Evolutionary conservation across 1,140 invertebrate genomes (phyloP), one percentile per base, ranked within the genome.

Genomic region (Vollenhovia emeryi): DNA sequence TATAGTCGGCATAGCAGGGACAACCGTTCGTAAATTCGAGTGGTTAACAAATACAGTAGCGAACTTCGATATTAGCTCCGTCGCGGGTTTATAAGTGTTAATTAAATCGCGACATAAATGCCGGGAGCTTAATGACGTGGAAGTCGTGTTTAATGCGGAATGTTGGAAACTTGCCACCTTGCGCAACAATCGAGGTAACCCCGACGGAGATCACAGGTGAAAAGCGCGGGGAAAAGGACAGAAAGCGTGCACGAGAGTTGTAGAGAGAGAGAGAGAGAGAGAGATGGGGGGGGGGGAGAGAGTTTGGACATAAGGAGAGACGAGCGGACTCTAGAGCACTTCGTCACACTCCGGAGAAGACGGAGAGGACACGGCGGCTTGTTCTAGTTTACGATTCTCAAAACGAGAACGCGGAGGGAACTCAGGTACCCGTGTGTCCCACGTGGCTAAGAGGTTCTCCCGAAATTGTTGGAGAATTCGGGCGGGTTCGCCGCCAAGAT

Each of bases 351-450:
- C 82, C 82, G 88, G 86, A 79, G 87, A 88, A 86, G 87, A 89
- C 84, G 52, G 85, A 84, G 82, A 89, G 82, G 79, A 84, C 76
- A 85, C 74, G 79, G 84, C 84, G 86, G 87, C 89, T 92, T 88
- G 92, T 87, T 93, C 90, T 92, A 93, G 89, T 93, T 93, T 93
- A 91, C 87, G 91, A 85, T 89, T 90, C 88, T 91, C 64, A 66
- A 87, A 86, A 90, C 79, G 69, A 43, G 48, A 71, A 78, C 78
- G 71, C 24, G 85, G 76, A 76, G 78, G 78, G 69, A 87, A 80
- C 71, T 82, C 86, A 18, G 60, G 27, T 45, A 80, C 43, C 57
- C 78, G 59, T 84, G 36, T 75, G 64, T 87, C 89, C 82, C 78
- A 43, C 82, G 76, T 89, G 87, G 84, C 73, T 86, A 73, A 87